Base-by-base conservation (phyloP, 2,888 invertebrate species). In the Strigamia transsilvanica region DNA sequence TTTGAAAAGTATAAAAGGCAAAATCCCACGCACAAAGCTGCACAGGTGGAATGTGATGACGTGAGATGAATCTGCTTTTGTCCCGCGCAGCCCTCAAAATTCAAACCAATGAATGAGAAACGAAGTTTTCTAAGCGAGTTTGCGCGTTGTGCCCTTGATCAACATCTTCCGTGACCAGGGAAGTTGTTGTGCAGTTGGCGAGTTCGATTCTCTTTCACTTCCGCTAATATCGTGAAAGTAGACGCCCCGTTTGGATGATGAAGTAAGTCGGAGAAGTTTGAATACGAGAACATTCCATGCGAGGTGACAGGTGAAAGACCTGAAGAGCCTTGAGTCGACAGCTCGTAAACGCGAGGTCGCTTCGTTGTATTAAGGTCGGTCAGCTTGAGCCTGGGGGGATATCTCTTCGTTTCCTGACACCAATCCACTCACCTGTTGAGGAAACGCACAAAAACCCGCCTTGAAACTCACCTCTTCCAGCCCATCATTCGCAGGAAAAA, bases 221-320 rank as follows among this genome's bases (percentile, higher is more conserved):
- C 73, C 73, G 73, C 32, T 73, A 56, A 18, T 56, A 56, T 46
- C 46, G 46, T 46, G 46, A 66, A 66, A 66, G 61, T 66, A 23
- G 61, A 73, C 73, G 73, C 73, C 73, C 73, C 13, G 73, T 73
- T 73, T 13, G 32, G 27, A 73, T 18, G 56, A n/a, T 73, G 73
- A 27, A 73, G 32, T n/a, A 73, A 73, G 13, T 32, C 23, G 3
- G 73, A 73, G n/a, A 73, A 6, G 73, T 32, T 12, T 27, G 73
- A 73, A 27, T 12, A 32, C 32, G 73, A 73, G 73, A 38, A 73
- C 73, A 73, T 73, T 73, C 73, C 73, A 73, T 7, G n/a, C 13
- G 73, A 73, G 73, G 73, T 73, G 73, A 73, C 73, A 73, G 73
- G 73, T 73, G 73, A 73, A 73, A 73, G 73, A 73, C 73, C 73